Evolutionary conservation across 2,113 vertebrate species (phyloP).

Genomic region (Rhea americana): DNA sequence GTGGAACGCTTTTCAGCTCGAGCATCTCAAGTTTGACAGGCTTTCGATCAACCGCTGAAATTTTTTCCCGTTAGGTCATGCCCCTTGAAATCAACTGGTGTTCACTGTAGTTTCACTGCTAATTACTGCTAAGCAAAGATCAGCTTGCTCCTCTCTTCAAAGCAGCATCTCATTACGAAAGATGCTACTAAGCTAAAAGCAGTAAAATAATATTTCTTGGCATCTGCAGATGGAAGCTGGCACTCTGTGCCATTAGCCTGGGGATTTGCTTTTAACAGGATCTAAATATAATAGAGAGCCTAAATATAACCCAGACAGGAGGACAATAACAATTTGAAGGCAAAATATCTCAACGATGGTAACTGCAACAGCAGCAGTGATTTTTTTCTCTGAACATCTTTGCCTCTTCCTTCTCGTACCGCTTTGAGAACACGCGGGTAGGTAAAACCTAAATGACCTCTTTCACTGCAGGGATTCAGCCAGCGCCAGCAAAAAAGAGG

Average conservation of each 20-base stretch:
- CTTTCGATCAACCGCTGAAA: conserved; percentile 10
- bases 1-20: background rate
- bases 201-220: background rate
- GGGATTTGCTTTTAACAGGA: background rate
- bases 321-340: background rate
- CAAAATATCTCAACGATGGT: background rate
- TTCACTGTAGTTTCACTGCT: background rate
- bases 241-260: background rate
- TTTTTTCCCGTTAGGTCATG: conserved; percentile 1
- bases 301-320: background rate
- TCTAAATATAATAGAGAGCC: too few species aligned
- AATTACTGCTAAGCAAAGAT: conserved; percentile 30
- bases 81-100: background rate
- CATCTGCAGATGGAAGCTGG: background rate
- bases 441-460: background rate
- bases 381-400: background rate
- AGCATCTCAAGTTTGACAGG: conserved; percentile 9
- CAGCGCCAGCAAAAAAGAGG: background rate
- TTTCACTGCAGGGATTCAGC: background rate
- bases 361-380: background rate
- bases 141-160: background rate
- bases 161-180: background rate
- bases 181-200: background rate
- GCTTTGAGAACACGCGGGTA: background rate
- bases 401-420: background rate